These are phyloP conservation scores for Megaustenia siamemsis DNA, from an alignment of 2,888 invertebrate genomes.

Conservation along the genomic window DNA sequence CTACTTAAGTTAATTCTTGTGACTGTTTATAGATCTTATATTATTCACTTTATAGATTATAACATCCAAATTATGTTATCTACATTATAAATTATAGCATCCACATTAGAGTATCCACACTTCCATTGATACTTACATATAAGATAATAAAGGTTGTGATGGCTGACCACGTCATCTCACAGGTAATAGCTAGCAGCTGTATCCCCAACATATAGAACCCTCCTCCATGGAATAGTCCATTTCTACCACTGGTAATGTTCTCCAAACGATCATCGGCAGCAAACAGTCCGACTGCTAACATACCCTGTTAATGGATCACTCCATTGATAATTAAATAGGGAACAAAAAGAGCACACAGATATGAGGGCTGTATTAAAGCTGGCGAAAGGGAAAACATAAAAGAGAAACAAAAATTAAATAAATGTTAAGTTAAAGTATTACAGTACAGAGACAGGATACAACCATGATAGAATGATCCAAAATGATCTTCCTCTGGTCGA, in stretches of 20 bases:
- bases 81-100: too few species aligned
- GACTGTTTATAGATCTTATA: too few species aligned
- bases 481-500: too few species aligned
- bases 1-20: too few species aligned
- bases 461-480: too few species aligned
- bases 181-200: constrained; percentile 87
- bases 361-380: neutral
- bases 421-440: too few species aligned
- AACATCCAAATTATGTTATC: too few species aligned
- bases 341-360: neutral
- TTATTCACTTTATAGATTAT: too few species aligned
- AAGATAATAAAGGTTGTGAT: constrained; percentile 86
- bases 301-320: constrained; percentile 83
- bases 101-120: too few species aligned
- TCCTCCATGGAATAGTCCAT: constrained; percentile 84
- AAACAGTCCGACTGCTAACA: constrained; percentile 92
- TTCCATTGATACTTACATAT: constrained; percentile 85
- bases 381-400: too few species aligned
- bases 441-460: too few species aligned
- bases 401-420: neutral
- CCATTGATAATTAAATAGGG: neutral
- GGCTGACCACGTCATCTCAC: constrained; percentile 88
- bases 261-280: constrained; percentile 89
- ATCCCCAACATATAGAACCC: constrained; percentile 93
- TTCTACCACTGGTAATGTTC: constrained; percentile 85